Conservation (phyloP, 2,797 vertebrate species). For the Urosaurus nigricauda region DNA sequence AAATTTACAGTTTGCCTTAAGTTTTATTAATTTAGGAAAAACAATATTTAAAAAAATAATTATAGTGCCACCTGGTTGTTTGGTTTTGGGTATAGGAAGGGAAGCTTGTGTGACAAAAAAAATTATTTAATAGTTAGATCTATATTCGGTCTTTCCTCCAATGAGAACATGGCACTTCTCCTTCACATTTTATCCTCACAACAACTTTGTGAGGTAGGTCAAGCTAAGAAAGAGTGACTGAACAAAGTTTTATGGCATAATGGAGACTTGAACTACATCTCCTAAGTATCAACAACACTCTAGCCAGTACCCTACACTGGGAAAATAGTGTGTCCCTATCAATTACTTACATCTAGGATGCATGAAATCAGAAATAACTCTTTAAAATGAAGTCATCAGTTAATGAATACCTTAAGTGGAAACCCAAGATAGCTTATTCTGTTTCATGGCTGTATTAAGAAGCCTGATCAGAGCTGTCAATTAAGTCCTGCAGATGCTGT, state of each 20-base stretch:
- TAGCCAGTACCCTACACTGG: not conserved
- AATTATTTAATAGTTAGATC: not conserved
- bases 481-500: not conserved
- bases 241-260: not conserved
- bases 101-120: not conserved
- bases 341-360: not conserved
- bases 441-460: not conserved
- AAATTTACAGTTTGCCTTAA: not conserved
- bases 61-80: not conserved
- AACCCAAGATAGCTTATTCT: not conserved
- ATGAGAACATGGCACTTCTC: not conserved
- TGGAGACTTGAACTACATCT: not conserved
- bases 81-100: not conserved
- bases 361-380: not conserved
- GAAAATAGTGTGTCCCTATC: not conserved
- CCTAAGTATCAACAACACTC: not conserved
- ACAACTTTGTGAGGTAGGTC: not conserved
- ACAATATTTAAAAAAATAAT: too few species aligned
- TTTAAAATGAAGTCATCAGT: not conserved
- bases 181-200: not conserved
- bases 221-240: not conserved
- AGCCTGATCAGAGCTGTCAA: not conserved
- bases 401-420: not conserved
- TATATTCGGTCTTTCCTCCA: not conserved
- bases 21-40: not conserved